A percentile compares a stretch with the other conserved stretches of the same genome.
Conservation (phyloP, 2,888 invertebrate genomes). For the Camptogramma bilineatum region DNA sequence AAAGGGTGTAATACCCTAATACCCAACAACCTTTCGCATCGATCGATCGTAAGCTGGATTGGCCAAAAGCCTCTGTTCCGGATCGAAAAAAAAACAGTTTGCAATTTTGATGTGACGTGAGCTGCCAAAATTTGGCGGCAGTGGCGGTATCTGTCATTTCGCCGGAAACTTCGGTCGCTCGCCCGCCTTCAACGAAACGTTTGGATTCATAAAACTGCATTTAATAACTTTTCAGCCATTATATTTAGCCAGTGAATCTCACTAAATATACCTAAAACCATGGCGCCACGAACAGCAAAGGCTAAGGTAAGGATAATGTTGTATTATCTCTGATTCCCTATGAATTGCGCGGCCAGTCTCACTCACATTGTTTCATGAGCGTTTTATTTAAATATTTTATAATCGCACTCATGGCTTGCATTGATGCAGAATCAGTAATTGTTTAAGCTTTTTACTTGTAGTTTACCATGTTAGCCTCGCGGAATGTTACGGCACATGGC, state of each 20-base stretch:
- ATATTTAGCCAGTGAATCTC: constrained; percentile 27
- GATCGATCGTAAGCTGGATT: too few relatives aligned
- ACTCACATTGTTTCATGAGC: constrained; percentile 62
- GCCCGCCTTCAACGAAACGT: constrained; percentile 24
- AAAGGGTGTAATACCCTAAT: too few relatives aligned
- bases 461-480: not conserved
- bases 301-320: constrained; percentile 63
- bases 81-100: not conserved
- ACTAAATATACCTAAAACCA: constrained; percentile 52
- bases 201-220: constrained; percentile 28
- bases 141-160: constrained; percentile 67
- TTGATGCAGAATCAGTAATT: not conserved
- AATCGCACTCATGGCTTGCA: not conserved
- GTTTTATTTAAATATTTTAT: constrained; percentile 28
- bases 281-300: constrained; percentile 77
- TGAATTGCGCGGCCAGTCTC: constrained; percentile 47
- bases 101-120: constrained; percentile 6
- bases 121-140: constrained; percentile 66
- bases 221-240: constrained; percentile 26
- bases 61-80: constrained; percentile 1
- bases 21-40: too few relatives aligned
- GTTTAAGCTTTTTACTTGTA: not conserved
- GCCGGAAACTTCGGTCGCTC: constrained; percentile 73
- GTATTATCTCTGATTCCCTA: constrained; percentile 11
- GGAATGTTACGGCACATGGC: constrained; percentile 15